Percentiles rank a stretch among this genome's conserved stretches.
These are phyloP conservation scores for Azemiops feae DNA, from an alignment of 2,113 vertebrate species.

Conservation along the genomic window DNA sequence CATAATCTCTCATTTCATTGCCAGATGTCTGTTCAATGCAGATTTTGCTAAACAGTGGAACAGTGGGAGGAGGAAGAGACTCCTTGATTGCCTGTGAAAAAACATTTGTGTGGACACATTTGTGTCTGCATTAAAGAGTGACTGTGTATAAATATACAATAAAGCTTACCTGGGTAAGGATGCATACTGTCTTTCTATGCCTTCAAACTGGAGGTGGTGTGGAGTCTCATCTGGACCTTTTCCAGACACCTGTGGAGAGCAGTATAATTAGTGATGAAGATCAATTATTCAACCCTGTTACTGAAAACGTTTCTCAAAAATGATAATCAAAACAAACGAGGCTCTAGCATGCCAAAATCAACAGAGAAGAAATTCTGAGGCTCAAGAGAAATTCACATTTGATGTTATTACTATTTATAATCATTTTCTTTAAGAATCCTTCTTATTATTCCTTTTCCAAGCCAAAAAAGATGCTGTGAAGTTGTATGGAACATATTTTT, in stretches of 20 bases:
- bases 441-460: not conserved
- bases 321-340: conserved; percentile 64
- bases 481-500: not conserved
- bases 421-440: conserved; percentile 4
- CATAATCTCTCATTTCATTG: conserved; percentile 44
- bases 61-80: conserved; percentile 7
- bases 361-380: conserved; percentile 56
- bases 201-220: conserved; percentile 75
- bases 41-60: conserved; percentile 32
- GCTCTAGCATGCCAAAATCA: conserved; percentile 65
- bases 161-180: conserved; percentile 81
- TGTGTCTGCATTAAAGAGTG: not conserved
- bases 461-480: not conserved
- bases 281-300: conserved; percentile 68
- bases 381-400: conserved; percentile 42
- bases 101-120: not conserved
- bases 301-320: conserved; percentile 69
- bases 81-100: not conserved
- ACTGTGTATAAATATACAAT: not conserved
- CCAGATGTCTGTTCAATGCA: conserved; percentile 40
- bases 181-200: conserved; percentile 78
- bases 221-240: conserved; percentile 78
- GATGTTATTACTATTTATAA: conserved; percentile 56
- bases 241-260: conserved; percentile 80
- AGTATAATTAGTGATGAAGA: conserved; percentile 74